A percentile compares a stretch with the other conserved stretches of the same genome.
phyloP scores from a whole-genome alignment of 2,113 vertebrate species.

The Centropus unirufus region DNA sequence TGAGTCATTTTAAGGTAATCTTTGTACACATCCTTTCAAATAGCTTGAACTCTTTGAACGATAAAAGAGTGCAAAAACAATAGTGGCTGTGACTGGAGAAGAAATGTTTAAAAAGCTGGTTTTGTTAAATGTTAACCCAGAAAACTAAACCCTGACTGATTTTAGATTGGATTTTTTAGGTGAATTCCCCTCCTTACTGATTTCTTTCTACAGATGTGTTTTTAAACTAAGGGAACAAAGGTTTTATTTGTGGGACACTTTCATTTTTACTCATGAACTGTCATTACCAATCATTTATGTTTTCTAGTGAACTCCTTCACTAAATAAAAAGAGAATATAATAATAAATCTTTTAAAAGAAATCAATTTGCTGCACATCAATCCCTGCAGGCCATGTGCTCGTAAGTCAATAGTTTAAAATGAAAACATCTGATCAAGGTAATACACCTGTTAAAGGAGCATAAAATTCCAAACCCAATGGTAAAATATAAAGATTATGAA shows the following conservation, averaged over 20 bases:
- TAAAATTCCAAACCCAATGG: conserved; percentile 77
- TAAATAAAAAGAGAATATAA: conserved; percentile 72
- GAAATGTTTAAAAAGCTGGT: neutral
- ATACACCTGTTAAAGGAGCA: conserved; percentile 78
- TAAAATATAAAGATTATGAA: conserved; percentile 82
- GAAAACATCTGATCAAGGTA: conserved; percentile 80
- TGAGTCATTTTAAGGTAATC: conserved; percentile 41
- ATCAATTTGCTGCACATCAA: conserved; percentile 74
- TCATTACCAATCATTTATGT: conserved; percentile 68
- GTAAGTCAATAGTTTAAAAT: conserved; percentile 83
- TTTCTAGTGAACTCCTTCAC: conserved; percentile 34
- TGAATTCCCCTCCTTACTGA: neutral
- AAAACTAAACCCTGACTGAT: conserved; percentile 39
- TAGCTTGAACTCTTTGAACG: conserved; percentile 4
- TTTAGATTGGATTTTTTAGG: conserved; percentile 47
- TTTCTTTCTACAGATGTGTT: conserved; percentile 30
- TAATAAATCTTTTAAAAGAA: conserved; percentile 74
- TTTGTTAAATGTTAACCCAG: conserved; percentile 40
- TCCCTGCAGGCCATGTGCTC: conserved; percentile 78
- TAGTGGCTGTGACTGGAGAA: neutral
- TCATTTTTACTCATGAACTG: conserved; percentile 47
- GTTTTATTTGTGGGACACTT: conserved; percentile 47
- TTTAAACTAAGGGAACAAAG: conserved; percentile 46
- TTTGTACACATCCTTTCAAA: conserved; percentile 48
- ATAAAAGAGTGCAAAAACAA: conserved; percentile 50